A percentile compares a stretch with the other conserved stretches of the same genome.
Evolutionary conservation across 2,113 vertebrate species (phyloP).

Genomic region (Alaudala cheleensis): DNA sequence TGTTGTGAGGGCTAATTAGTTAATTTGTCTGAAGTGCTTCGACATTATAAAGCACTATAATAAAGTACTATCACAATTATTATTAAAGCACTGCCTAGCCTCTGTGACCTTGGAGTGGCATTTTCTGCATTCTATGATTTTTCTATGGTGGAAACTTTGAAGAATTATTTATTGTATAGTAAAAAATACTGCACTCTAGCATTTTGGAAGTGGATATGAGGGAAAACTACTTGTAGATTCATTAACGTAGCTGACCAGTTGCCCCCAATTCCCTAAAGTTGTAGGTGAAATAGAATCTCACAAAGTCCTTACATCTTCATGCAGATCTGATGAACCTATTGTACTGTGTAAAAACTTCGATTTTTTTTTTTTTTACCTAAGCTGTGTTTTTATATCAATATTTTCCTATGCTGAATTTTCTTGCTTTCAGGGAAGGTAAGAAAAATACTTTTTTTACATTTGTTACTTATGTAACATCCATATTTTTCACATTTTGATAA

Average conservation of each 20-base stretch:
- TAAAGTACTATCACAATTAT: slow-evolving; percentile 62
- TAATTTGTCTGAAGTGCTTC: slow-evolving; percentile 42
- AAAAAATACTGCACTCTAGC: slow-evolving; percentile 70
- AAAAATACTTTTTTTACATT: slow-evolving; percentile 96
- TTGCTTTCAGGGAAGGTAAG: slow-evolving; percentile 99
- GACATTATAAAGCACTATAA: slow-evolving; percentile 55
- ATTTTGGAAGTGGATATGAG: slow-evolving; percentile 60
- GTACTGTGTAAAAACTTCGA: slow-evolving; percentile 88
- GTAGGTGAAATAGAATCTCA: slow-evolving; percentile 79
- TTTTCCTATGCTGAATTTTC: slow-evolving; percentile 98
- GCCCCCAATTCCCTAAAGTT: slow-evolving; percentile 21
- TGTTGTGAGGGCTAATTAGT: slow-evolving; percentile 21
- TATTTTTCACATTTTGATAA: slow-evolving; percentile 99
- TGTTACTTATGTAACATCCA: slow-evolving; percentile 99
- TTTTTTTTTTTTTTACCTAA: slow-evolving; percentile 75
- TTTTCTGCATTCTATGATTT: slow-evolving; percentile 55
- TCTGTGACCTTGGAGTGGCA: slow-evolving; percentile 61
- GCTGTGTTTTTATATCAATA: slow-evolving; percentile 94
- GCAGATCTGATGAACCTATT: slow-evolving; percentile 83
- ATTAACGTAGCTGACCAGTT: slow-evolving; percentile 49
- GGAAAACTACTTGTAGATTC: slow-evolving; percentile 64
- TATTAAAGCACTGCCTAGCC: slow-evolving; percentile 79
- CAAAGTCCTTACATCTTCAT: slow-evolving; percentile 72
- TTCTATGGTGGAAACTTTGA: slow-evolving; percentile 54
- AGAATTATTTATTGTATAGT: slow-evolving; percentile 79